A percentile compares a stretch with the other conserved stretches of the same genome.
phyloP scores from a whole-genome alignment of 2,113 vertebrate species.

The Falcunculus frontatus region DNA sequence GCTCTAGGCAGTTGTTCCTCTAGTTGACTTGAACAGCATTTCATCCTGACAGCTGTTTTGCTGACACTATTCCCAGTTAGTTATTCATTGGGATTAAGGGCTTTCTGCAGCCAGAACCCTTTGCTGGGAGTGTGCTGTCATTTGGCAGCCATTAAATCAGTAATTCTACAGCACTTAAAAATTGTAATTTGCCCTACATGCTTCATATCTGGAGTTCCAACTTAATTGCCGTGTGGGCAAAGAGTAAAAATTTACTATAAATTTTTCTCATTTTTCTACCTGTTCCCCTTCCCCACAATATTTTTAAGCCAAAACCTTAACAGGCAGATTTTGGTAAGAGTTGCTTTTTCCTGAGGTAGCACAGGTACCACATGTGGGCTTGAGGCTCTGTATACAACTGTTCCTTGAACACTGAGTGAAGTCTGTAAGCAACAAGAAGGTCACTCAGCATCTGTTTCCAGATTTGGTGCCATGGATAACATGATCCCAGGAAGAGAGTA shows the following conservation, averaged over 20 bases:
- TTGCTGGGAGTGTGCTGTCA: not conserved
- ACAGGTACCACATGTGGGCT: not conserved
- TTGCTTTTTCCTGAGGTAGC: not conserved
- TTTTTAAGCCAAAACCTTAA: not conserved
- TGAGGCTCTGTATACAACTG: not conserved
- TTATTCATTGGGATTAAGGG: constrained; percentile 48
- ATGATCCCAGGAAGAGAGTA: not conserved
- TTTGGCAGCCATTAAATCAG: constrained; percentile 16
- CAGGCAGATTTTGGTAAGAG: not conserved
- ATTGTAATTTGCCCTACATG: not conserved
- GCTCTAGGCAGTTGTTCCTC: not conserved
- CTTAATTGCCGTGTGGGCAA: not conserved
- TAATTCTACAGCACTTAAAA: not conserved
- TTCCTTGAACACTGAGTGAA: not conserved
- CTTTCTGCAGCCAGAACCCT: constrained; percentile 14
- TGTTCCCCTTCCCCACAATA: not conserved
- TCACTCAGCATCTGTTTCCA: not conserved
- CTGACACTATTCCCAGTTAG: constrained; percentile 32
- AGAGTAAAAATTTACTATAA: not conserved
- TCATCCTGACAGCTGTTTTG: constrained; percentile 43
- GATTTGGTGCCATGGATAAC: not conserved
- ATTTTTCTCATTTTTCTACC: not conserved
- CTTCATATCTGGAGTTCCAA: not conserved
- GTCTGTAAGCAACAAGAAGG: not conserved
- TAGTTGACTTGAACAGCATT: not conserved